Evolutionary conservation across 2,797 vertebrate genomes (phyloP), one percentile per base, ranked within the genome.

Genomic region (Hemibagrus guttatus): DNA sequence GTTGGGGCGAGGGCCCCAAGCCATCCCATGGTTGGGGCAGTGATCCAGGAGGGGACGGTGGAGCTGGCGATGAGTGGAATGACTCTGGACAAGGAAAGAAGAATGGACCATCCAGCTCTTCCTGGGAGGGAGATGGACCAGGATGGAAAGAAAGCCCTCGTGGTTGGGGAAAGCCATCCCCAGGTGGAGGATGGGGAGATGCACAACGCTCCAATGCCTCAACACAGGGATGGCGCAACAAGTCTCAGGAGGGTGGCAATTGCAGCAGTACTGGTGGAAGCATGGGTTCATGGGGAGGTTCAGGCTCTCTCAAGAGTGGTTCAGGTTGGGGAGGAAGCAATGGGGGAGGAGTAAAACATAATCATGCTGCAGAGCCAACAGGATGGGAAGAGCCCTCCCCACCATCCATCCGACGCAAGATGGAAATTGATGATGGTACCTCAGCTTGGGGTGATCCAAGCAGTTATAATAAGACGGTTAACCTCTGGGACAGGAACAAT

Each of bases 301-400:
- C 97, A 88, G 93, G 95, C 93, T 96, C 97, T 91, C 97, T 97
- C 42, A 99, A 98, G 94, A 95, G 94, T 66, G 92, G 94, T 88
- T 93, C 97, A 21, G 94, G 95, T 88, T 98, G 98, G 98, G 92
- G 95, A 61, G 95, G 93, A 86, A 95, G 94, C 96, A 75, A 92
- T 92, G 89, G 94, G 94, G 89, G 98, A 98, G 90, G 92, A 92
- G 90, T 87, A 85, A 96, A 95, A 82, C 92, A 91, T 86, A 94
- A 95, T 90, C 93, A 1, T 81, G 95, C 90, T 87, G 94, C 28
- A 92, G 92, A 98, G 74, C 86, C 96, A 90, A 98, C 97, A 76
- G 98, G 98, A 92, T 99, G 98, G 98, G 96, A 99, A 91, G 98
- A 99, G 89, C 98, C 98, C 75, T 99, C 98, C 59, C 98, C 98